Evolutionary conservation across 1,140 invertebrate genomes (phyloP).

Genomic region (Drosophila burlai): DNA sequence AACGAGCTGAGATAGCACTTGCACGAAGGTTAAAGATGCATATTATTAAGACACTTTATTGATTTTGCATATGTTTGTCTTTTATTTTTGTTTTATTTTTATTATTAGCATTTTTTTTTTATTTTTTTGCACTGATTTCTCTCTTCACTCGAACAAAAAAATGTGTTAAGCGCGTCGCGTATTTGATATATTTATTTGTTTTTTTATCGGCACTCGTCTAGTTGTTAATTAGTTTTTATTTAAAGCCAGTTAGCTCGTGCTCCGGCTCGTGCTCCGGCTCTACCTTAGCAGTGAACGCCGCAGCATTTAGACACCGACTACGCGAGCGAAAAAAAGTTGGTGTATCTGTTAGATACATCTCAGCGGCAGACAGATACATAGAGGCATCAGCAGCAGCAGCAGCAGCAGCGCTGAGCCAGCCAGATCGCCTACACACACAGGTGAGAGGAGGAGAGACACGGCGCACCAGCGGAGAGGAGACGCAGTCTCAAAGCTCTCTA

Average conservation of each 20-base stretch:
- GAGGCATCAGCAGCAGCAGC: slow-evolving; percentile 20
- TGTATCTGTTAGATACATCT: slow-evolving; percentile 48
- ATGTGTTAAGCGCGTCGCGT: slow-evolving; percentile 26
- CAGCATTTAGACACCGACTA: slow-evolving; percentile 34
- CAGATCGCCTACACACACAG: slow-evolving; percentile 57
- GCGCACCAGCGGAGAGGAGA: slow-evolving; percentile 23
- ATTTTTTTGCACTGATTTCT: slow-evolving; percentile 26
- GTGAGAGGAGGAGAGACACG: slow-evolving; percentile 3
- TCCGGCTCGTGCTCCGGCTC: not conserved
- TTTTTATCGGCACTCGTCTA: slow-evolving; percentile 4
- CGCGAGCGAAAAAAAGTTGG: slow-evolving; percentile 9
- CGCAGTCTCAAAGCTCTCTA: slow-evolving; percentile 37
- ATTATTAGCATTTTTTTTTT: not conserved
- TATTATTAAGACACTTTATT: slow-evolving; percentile 6
- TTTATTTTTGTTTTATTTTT: not conserved
- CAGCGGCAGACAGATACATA: slow-evolving; percentile 29
- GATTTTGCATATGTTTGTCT: slow-evolving; percentile 9
- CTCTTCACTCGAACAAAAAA: slow-evolving; percentile 40
- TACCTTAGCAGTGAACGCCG: slow-evolving; percentile 22
- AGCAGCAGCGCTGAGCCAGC: slow-evolving; percentile 16
- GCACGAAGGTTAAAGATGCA: slow-evolving; percentile 16
- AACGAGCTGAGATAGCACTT: slow-evolving; percentile 17
- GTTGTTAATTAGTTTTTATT: slow-evolving; percentile 12
- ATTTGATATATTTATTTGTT: not conserved
- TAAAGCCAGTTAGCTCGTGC: not conserved